These are phyloP conservation scores for Craterocephalus amniculus DNA, from an alignment of 2,797 vertebrate species.

Conservation along the genomic window DNA sequence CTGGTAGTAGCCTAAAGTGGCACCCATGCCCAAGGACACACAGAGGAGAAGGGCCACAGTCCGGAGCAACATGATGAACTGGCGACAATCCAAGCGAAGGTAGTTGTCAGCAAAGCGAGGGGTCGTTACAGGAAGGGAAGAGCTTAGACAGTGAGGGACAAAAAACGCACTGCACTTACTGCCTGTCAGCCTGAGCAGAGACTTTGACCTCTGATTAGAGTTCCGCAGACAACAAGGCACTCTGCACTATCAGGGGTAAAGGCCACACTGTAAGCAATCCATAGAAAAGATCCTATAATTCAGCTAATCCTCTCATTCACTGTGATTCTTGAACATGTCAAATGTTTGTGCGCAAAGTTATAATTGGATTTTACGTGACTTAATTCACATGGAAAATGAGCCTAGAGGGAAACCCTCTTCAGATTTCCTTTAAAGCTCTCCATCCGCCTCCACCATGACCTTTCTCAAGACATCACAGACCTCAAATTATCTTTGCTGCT, in stretches of 20 bases:
- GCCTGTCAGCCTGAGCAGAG: slow-evolving; percentile 48
- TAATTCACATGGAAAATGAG: slow-evolving; percentile 30
- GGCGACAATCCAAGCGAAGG: slow-evolving; percentile 18
- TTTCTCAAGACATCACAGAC: slow-evolving; percentile 49
- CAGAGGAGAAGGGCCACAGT: slow-evolving; percentile 70
- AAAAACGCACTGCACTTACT: slow-evolving; percentile 47
- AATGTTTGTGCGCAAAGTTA: slow-evolving; percentile 28
- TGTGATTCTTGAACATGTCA: slow-evolving; percentile 23
- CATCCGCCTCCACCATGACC: slow-evolving; percentile 22
- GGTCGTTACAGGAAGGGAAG: slow-evolving; percentile 39
- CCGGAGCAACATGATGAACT: slow-evolving; percentile 68
- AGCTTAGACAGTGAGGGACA: slow-evolving; percentile 49
- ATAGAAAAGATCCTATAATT: slow-evolving; percentile 30
- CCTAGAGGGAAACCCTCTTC: slow-evolving; percentile 7
- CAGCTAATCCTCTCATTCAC: slow-evolving; percentile 38
- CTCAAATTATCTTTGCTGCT: slow-evolving; percentile 35
- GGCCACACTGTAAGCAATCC: slow-evolving; percentile 61
- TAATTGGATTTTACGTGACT: slow-evolving; percentile 25
- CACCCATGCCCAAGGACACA: slow-evolving; percentile 63
- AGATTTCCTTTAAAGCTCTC: neutral
- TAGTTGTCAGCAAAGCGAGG: slow-evolving; percentile 8
- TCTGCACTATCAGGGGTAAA: slow-evolving; percentile 72
- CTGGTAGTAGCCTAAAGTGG: slow-evolving; percentile 71
- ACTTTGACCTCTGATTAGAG: slow-evolving; percentile 85
- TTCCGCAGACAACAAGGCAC: slow-evolving; percentile 80